Conservation (phyloP, 2,797 vertebrate species). For the Microchirus variegatus region DNA sequence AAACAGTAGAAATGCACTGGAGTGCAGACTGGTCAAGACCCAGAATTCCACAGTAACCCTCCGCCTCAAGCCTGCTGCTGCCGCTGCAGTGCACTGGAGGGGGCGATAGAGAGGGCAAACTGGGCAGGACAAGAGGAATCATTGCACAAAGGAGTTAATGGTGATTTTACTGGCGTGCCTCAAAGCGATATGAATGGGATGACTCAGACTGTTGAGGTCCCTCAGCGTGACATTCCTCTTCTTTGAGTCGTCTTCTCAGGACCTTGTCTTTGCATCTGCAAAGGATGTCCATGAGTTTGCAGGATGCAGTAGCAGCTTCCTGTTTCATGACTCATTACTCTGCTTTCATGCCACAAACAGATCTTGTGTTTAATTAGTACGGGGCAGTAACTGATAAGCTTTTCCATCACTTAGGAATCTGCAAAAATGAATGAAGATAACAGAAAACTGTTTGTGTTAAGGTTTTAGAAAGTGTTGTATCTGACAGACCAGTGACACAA, state of each 20-base stretch:
- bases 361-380: background rate
- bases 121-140: conserved; percentile 6
- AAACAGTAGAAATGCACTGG: conserved; percentile 74
- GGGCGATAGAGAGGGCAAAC: conserved; percentile 8
- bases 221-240: conserved; percentile 58
- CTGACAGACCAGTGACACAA: too few relatives aligned
- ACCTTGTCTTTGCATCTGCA: conserved; percentile 60
- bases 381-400: background rate
- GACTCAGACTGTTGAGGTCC: conserved; percentile 52
- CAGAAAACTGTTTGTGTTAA: background rate
- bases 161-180: conserved; percentile 32
- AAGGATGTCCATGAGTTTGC: conserved; percentile 52
- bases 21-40: conserved; percentile 68
- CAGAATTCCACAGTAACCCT: conserved; percentile 67
- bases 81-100: conserved; percentile 14
- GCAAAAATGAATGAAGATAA: background rate
- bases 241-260: conserved; percentile 70
- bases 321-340: conserved; percentile 56
- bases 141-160: conserved; percentile 9
- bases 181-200: conserved; percentile 38
- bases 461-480: too few relatives aligned
- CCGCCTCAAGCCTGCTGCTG: conserved; percentile 27
- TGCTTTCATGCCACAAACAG: conserved; percentile 11
- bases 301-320: conserved; percentile 50
- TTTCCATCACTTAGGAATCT: background rate